Evolutionary conservation across 2,113 vertebrate genomes (phyloP).

Genomic region (Chrysemys picta): DNA sequence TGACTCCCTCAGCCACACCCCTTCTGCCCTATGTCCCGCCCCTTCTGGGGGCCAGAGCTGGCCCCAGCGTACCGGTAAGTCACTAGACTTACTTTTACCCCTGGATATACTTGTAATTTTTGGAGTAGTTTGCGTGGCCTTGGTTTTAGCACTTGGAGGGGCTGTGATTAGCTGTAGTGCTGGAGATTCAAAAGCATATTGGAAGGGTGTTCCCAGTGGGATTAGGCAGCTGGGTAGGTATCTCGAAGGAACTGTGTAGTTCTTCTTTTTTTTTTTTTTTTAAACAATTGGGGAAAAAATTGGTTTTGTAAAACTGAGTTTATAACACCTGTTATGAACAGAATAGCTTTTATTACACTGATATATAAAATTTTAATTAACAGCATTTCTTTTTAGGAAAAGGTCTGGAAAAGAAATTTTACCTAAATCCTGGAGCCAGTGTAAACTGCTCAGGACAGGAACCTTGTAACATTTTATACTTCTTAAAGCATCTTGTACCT

Average conservation of each 20-base stretch:
- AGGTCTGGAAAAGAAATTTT: not conserved
- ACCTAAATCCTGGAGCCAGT: not conserved
- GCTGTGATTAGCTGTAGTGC: not conserved
- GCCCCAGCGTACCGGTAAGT: too few relatives aligned
- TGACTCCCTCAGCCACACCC: too few relatives aligned
- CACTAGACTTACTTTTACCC: too few relatives aligned
- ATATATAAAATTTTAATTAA: not conserved
- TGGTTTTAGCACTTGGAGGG: not conserved
- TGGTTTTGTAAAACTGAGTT: not conserved
- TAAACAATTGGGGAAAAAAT: not conserved
- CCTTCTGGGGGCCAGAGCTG: too few relatives aligned
- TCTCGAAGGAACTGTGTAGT: not conserved
- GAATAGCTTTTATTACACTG: not conserved
- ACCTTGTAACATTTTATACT: rapidly evolving
- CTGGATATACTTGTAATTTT: not conserved
- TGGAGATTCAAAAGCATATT: not conserved
- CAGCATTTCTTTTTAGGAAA: not conserved
- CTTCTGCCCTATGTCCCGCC: too few relatives aligned
- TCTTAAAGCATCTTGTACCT: not conserved
- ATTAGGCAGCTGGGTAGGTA: not conserved
- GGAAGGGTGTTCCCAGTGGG: not conserved
- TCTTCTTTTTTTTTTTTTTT: not conserved
- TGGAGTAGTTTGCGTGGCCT: not conserved
- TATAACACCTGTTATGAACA: not conserved
- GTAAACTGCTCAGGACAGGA: not conserved